These are phyloP conservation scores for Sarotherodon lohbergeri DNA, from an alignment of 2,113 vertebrate species.

Conservation along the genomic window DNA sequence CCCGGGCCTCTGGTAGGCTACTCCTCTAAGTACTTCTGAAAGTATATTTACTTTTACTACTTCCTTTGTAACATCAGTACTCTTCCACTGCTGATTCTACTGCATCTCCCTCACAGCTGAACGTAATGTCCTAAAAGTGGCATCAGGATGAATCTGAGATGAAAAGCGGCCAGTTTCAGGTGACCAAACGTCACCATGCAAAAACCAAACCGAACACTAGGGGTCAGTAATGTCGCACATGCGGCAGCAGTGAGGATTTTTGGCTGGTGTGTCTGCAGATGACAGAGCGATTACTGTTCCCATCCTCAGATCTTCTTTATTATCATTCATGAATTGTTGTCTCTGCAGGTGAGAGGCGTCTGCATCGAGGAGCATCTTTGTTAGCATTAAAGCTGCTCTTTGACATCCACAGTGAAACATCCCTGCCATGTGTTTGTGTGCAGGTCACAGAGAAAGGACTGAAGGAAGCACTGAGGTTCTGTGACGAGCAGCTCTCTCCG, in stretches of 20 bases:
- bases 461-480: not conserved
- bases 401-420: not conserved
- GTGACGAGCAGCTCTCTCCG: not conserved
- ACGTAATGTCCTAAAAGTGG: not conserved
- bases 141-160: not conserved
- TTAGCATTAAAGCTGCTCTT: not conserved
- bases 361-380: not conserved
- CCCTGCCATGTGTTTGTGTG: not conserved
- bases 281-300: not conserved
- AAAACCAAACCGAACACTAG: rapidly evolving
- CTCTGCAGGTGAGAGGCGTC: not conserved
- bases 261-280: not conserved
- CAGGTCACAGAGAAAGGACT: not conserved
- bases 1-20: not conserved
- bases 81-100: not conserved
- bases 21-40: not conserved
- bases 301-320: not conserved
- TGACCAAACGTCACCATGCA: not conserved
- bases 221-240: not conserved
- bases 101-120: not conserved
- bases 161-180: not conserved
- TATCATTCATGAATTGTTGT: not conserved
- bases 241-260: not conserved
- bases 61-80: not conserved
- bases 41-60: not conserved